phyloP scores from a whole-genome alignment of 2,113 vertebrate genomes.

The Aptenodytes patagonicus region DNA sequence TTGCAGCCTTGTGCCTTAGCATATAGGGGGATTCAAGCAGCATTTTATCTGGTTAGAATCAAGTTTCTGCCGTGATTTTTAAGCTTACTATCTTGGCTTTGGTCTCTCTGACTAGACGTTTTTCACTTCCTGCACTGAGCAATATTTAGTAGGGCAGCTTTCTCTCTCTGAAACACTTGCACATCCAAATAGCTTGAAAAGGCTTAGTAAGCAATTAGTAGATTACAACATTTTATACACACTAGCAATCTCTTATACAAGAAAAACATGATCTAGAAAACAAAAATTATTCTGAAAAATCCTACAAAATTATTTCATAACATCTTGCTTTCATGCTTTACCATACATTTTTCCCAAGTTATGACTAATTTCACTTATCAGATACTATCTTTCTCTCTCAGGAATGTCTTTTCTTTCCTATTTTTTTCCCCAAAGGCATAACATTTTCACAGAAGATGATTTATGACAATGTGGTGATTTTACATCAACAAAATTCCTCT shows the following conservation, averaged over 20 bases:
- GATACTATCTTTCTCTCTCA: neutral
- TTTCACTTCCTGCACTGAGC: neutral
- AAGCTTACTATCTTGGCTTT: neutral
- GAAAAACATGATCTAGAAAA: neutral
- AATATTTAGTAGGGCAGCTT: neutral
- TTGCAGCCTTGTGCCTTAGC: neutral
- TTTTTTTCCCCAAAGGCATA: neutral
- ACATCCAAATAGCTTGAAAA: neutral
- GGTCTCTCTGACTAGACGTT: neutral
- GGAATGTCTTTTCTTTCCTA: neutral
- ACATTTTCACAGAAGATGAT: neutral
- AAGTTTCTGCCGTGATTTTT: neutral
- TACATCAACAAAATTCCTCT: neutral
- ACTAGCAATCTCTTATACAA: neutral
- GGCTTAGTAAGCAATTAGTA: neutral
- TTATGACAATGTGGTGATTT: neutral
- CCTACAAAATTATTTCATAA: neutral
- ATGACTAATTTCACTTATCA: neutral
- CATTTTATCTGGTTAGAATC: neutral
- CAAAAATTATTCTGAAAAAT: neutral
- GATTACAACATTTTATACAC: neutral
- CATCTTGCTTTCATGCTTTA: neutral
- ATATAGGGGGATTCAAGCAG: neutral
- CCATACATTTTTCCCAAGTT: neutral
- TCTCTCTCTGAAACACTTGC: neutral